A percentile compares a stretch with the other conserved stretches of the same genome.
phyloP scores from a whole-genome alignment of 2,888 invertebrate genomes.

The Nomada hirtipes region DNA sequence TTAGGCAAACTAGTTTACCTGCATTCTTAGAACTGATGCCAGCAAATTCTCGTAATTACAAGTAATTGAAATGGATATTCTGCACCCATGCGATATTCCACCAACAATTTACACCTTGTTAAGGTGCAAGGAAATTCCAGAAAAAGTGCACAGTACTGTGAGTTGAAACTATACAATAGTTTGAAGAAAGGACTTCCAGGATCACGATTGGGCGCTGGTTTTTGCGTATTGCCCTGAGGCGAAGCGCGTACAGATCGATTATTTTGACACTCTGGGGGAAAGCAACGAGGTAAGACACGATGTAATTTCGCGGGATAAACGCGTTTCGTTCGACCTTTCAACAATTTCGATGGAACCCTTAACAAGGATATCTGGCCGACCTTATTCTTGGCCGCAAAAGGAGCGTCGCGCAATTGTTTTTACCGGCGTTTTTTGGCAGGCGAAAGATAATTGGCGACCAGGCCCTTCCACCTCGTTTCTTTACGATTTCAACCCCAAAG shows the following conservation, averaged over 20 bases:
- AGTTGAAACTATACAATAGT: neutral
- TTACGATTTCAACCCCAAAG: neutral
- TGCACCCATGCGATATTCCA: too few species aligned
- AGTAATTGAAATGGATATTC: too few species aligned
- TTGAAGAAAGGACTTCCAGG: neutral
- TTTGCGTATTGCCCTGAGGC: constrained; percentile 2
- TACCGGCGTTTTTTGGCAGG: constrained; percentile 65
- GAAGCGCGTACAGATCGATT: constrained; percentile 42
- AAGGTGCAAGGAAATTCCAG: neutral
- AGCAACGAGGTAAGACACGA: constrained; percentile 46
- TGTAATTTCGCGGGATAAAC: constrained; percentile 74
- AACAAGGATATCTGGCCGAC: constrained; percentile 41
- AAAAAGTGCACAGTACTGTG: neutral
- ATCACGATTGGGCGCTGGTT: neutral
- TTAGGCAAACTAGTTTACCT: neutral
- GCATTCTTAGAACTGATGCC: too few species aligned
- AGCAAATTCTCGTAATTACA: neutral
- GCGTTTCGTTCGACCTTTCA: constrained; percentile 65
- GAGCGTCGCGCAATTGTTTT: constrained; percentile 60
- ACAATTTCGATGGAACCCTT: constrained; percentile 65
- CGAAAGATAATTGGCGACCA: constrained; percentile 68
- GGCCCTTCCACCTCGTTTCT: constrained; percentile 49
- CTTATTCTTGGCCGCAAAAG: constrained; percentile 2
- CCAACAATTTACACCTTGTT: neutral
- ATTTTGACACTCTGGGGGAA: constrained; percentile 69